phyloP scores from a whole-genome alignment of 2,888 invertebrate genomes.

The Conistra vaccinii region DNA sequence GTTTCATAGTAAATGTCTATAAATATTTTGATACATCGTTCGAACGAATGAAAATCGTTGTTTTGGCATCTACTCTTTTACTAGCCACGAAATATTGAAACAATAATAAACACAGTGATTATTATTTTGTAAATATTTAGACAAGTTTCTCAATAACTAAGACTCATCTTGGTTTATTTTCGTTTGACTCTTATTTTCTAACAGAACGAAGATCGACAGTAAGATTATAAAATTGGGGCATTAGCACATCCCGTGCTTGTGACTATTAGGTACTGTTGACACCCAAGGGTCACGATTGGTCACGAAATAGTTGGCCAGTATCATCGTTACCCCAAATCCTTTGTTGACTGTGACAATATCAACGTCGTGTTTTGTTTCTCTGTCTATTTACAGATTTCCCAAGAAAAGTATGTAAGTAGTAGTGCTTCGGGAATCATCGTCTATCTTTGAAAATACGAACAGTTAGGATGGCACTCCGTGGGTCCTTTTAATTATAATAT shows the following conservation, averaged over 20 bases:
- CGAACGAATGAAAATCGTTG: background rate
- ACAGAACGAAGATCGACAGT: constrained; percentile 14
- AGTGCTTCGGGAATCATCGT: background rate
- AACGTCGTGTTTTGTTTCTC: background rate
- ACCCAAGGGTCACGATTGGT: constrained; percentile 18
- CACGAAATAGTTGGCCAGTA: constrained; percentile 12
- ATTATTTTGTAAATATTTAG: constrained; percentile 14
- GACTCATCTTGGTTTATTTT: background rate
- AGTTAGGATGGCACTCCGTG: no score
- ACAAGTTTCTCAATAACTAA: background rate
- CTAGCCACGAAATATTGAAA: background rate
- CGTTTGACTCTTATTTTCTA: background rate
- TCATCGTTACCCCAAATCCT: constrained; percentile 20
- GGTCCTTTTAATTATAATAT: no score
- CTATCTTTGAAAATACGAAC: background rate
- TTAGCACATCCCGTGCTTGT: constrained; percentile 20
- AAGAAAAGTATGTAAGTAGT: background rate
- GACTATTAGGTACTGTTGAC: constrained; percentile 10
- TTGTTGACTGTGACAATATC: constrained; percentile 36
- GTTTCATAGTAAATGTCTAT: constrained; percentile 1
- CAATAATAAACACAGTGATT: background rate
- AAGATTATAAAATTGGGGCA: constrained; percentile 24
- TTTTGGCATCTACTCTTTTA: background rate
- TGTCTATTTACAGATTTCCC: no score
- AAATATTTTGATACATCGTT: constrained; percentile 15